These are phyloP conservation scores for Halictus ligatus DNA, from an alignment of 2,888 invertebrate genomes.

Conservation along the genomic window DNA sequence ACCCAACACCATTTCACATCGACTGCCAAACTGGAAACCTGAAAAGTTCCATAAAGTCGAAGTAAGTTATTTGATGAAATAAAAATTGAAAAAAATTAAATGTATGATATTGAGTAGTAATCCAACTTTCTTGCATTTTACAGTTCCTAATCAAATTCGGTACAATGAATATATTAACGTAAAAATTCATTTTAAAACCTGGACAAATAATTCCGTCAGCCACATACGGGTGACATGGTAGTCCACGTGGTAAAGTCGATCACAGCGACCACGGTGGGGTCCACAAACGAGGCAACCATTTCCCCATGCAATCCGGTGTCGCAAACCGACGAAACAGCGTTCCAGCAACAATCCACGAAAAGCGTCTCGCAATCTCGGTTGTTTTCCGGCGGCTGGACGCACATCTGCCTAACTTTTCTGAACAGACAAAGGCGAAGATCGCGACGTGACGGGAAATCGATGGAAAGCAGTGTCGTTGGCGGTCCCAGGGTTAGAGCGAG, in stretches of 20 bases:
- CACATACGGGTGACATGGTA: too few species aligned
- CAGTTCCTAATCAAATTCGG: too few species aligned
- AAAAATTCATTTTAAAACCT: too few species aligned
- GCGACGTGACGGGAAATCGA: conserved; percentile 6
- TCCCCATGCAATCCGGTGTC: not conserved
- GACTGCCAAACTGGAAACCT: too few species aligned
- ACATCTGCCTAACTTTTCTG: not conserved
- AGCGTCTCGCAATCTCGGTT: not conserved
- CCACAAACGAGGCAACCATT: not conserved
- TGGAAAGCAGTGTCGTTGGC: not conserved
- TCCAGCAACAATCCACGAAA: not conserved
- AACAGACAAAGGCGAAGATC: not conserved
- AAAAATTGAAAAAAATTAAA: too few species aligned
- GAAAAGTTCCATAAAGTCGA: too few species aligned
- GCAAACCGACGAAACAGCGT: not conserved
- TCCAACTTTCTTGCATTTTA: too few species aligned
- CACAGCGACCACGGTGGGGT: not conserved
- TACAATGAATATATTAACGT: too few species aligned
- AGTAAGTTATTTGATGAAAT: too few species aligned
- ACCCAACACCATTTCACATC: too few species aligned
- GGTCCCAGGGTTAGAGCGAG: not conserved
- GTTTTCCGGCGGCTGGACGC: not conserved
- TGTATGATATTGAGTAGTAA: too few species aligned
- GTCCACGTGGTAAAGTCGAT: not conserved
- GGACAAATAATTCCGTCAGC: too few species aligned